Evolutionary conservation across 2,797 vertebrate species (phyloP).

Genomic region (Odontamblyopus rebecca): DNA sequence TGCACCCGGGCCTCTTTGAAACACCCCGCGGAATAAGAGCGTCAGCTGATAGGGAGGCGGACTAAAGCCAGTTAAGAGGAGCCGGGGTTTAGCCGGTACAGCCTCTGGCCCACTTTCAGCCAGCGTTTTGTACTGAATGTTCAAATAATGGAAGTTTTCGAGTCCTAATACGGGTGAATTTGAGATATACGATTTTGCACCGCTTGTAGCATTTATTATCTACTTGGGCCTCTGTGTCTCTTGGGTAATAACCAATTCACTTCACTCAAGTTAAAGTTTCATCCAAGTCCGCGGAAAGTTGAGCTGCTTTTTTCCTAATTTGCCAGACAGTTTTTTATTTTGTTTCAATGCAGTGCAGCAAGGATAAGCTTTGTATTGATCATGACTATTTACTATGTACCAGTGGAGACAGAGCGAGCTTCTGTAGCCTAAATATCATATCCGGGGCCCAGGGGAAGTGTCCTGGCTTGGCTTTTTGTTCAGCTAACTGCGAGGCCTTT

Average conservation of each 20-base stretch:
- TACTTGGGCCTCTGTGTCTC: conserved; percentile 20
- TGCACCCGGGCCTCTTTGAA: conserved; percentile 47
- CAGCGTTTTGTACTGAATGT: conserved; percentile 13
- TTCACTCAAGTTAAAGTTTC: conserved; percentile 22
- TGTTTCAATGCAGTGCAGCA: conserved; percentile 4
- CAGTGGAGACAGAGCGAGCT: conserved; percentile 15
- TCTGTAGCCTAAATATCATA: conserved; percentile 31
- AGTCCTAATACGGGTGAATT: conserved; percentile 14
- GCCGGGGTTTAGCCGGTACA: conserved; percentile 41
- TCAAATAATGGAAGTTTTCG: conserved; percentile 32
- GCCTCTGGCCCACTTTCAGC: conserved; percentile 60
- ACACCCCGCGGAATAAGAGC: conserved; percentile 51
- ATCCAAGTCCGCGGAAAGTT: conserved; percentile 16
- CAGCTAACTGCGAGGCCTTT: conserved; percentile 73
- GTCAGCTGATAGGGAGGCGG: conserved; percentile 56
- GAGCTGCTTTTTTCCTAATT: conserved; percentile 13
- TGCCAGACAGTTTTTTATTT: conserved; percentile 16
- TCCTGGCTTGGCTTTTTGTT: conserved; percentile 47
- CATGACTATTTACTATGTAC: conserved; percentile 17
- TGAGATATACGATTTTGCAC: conserved; percentile 20
- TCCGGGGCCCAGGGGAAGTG: conserved; percentile 34
- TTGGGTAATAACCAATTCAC: conserved; percentile 31
- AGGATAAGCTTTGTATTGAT: background rate
- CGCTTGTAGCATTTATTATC: conserved; percentile 26
- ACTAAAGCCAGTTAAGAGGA: conserved; percentile 62